Base-by-base conservation (phyloP, 2,888 invertebrate species). In the Leptinotarsa rubiginosa region DNA sequence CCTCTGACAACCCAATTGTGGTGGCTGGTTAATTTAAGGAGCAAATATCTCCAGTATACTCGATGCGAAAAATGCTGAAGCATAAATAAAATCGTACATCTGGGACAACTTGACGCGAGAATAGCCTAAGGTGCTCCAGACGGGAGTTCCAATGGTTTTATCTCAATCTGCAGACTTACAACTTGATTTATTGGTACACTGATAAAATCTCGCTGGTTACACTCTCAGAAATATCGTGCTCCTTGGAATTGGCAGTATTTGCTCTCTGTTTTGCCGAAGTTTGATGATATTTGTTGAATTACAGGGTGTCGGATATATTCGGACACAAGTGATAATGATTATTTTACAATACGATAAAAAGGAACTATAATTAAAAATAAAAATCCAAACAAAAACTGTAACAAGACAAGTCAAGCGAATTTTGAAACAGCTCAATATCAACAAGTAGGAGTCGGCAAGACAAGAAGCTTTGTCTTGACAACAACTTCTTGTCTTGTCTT, bases 161-260 rank as follows among this genome's bases (percentile, higher is more conserved):
- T 85, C 82, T 82, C 82, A 85, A 85, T 84, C 84, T 84, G 83
- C 84, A 86, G 86, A 85, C 86, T 59, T 86, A 83, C 83, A 83
- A 83, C 85, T 86, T 87, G 87, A 87, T 87, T 87, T 87, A 87
- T 87, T 86, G 84, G 75, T 82, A 77, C 80, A 80, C 80, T 79
- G 87, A 87, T 87, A 86, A 84, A 84, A 87, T 87, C 87, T 84
- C 81, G 83, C 84, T 86, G 86, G 86, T 86, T 85, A 85, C 85
- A 82, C 81, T 84, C 83, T 83, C 81, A 68, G 78, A 77, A 77
- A 77, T 72, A 74, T 74, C 75, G 77, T 77, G 75, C 69, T 75
- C 75, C 70, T 75, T 70, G 69, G 54, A 73, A 69, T 70, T 75
- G 75, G 70, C 75, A 69, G 72, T 56, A 65, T 72, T 75, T 59